phyloP scores from a whole-genome alignment of 2,797 vertebrate genomes.

The Sibirionetta formosa region DNA sequence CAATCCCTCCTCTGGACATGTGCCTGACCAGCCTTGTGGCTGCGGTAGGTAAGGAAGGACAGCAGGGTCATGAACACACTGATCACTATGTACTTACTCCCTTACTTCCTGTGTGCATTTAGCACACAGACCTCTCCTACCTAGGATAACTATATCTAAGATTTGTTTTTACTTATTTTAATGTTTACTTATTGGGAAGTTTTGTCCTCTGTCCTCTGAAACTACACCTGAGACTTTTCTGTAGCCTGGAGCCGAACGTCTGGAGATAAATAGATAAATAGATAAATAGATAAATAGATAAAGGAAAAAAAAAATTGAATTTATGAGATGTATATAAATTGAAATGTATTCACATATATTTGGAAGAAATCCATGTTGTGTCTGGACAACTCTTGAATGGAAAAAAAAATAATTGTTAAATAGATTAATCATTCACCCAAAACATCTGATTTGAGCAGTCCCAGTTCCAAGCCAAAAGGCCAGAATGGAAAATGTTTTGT shows the following conservation, averaged over 20 bases:
- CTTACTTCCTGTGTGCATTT: not conserved
- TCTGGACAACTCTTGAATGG: not conserved
- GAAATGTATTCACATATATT: slow-evolving; percentile 4
- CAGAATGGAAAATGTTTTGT: not conserved
- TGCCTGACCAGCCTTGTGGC: not conserved
- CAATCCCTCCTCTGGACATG: accelerated
- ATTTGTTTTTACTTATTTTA: not conserved
- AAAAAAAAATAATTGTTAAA: not conserved
- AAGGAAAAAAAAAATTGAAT: not conserved
- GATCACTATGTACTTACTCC: not conserved
- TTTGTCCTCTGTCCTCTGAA: not conserved
- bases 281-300: not conserved
- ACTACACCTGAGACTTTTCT: not conserved
- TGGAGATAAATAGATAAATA: slow-evolving; percentile 3
- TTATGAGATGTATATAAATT: not conserved
- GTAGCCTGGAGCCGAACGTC: not conserved
- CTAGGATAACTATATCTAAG: not conserved
- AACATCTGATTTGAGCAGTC: not conserved
- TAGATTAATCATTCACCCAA: not conserved
- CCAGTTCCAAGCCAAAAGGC: not conserved
- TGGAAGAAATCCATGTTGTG: slow-evolving; percentile 9
- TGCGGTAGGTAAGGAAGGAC: not conserved
- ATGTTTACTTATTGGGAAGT: not conserved
- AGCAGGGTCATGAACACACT: not conserved
- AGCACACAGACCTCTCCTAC: not conserved